These are phyloP conservation scores for Pantherophis guttatus DNA, from an alignment of 2,113 vertebrate species.

Conservation along the genomic window DNA sequence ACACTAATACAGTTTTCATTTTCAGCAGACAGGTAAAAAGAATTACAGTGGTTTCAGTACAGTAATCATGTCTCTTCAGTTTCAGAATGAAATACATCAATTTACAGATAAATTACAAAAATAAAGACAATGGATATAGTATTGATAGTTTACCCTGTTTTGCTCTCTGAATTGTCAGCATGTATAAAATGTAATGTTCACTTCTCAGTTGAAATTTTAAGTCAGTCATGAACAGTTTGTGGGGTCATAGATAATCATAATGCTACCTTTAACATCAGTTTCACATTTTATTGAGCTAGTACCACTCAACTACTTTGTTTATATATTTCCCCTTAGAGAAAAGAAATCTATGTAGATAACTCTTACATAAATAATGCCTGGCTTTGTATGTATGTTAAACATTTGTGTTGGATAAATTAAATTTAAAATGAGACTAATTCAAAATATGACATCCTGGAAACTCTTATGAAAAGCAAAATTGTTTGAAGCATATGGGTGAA, in stretches of 20 bases:
- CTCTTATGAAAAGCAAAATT: background rate
- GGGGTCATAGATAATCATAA: background rate
- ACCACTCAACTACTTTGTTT: background rate
- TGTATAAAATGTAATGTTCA: background rate
- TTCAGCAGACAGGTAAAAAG: background rate
- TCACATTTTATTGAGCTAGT: background rate
- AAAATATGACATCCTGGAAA: background rate
- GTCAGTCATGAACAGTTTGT: background rate
- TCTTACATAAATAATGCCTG: background rate
- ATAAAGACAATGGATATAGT: background rate
- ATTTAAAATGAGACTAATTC: background rate
- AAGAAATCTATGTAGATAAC: background rate
- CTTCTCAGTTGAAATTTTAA: background rate
- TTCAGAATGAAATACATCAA: background rate
- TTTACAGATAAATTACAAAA: background rate
- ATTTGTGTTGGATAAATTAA: background rate
- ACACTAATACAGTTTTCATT: background rate
- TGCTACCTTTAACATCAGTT: background rate
- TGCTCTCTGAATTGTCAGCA: background rate
- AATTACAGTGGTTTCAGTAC: background rate
- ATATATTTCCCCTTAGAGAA: background rate
- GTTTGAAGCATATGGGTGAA: background rate
- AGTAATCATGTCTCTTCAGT: background rate
- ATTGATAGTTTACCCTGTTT: background rate
- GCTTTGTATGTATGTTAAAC: background rate